Percentiles rank a stretch among this genome's conserved stretches.
These are phyloP conservation scores for Chloroclysta siterata DNA, from an alignment of 2,888 invertebrate genomes.

Conservation along the genomic window DNA sequence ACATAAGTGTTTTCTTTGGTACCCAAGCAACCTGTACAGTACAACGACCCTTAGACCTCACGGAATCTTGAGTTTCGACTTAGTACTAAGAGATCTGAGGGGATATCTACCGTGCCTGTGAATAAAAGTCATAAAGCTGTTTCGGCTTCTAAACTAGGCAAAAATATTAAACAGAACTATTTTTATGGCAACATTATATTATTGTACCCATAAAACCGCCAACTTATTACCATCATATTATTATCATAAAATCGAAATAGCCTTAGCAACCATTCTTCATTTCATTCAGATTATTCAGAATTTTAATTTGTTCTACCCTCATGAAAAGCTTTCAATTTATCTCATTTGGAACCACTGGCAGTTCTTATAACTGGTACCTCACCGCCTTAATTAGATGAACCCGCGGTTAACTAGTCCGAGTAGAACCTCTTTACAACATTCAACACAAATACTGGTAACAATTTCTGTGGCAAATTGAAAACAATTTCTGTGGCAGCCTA, in stretches of 20 bases:
- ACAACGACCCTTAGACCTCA: too few relatives aligned
- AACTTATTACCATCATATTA: background rate
- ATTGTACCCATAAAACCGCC: background rate
- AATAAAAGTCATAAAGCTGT: too few relatives aligned
- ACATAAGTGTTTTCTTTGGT: too few relatives aligned
- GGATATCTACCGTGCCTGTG: too few relatives aligned
- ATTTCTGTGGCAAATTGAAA: too few relatives aligned
- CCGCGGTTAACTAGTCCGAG: constrained; percentile 1
- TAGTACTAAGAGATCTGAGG: too few relatives aligned
- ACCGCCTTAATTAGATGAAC: constrained; percentile 20
- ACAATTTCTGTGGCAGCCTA: too few relatives aligned
- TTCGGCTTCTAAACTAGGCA: too few relatives aligned
- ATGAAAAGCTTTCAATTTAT: constrained; percentile 25
- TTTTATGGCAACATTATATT: too few relatives aligned
- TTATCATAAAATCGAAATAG: background rate
- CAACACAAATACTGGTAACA: constrained; percentile 5
- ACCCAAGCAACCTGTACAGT: too few relatives aligned
- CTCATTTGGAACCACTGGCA: constrained; percentile 15
- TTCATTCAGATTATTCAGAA: constrained; percentile 2
- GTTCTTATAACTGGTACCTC: constrained; percentile 16
- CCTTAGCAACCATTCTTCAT: background rate
- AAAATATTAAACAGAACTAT: too few relatives aligned
- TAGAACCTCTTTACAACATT: constrained; percentile 11
- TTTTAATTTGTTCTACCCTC: constrained; percentile 8
- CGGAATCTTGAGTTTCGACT: too few relatives aligned